Conservation (phyloP, 2,797 vertebrate genomes). For the Tadarida brasiliensis region DNA sequence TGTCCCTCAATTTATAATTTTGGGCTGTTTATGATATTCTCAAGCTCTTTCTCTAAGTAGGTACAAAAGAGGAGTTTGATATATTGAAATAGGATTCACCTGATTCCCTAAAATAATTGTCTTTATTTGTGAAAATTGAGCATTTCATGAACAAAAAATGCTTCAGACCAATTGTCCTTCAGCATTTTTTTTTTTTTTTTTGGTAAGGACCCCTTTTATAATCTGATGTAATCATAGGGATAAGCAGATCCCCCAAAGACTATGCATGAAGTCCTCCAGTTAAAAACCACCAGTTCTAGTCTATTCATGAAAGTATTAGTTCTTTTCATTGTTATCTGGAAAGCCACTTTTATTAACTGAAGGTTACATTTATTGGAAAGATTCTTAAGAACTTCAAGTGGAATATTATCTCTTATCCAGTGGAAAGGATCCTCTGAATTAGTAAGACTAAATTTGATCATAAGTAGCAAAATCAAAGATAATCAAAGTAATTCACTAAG, state of each 20-base stretch:
- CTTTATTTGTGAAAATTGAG: background rate
- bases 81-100: slow-evolving; percentile 4
- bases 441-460: slow-evolving; percentile 9
- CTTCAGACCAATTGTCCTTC: background rate
- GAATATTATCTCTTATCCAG: background rate
- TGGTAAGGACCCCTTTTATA: background rate
- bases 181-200: background rate
- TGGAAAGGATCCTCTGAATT: background rate
- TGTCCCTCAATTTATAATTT: background rate
- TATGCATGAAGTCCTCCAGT: background rate
- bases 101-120: background rate
- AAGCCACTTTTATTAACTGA: background rate
- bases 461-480: slow-evolving; percentile 34
- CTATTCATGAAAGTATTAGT: background rate
- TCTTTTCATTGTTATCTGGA: background rate
- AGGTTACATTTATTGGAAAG: background rate
- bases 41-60: background rate
- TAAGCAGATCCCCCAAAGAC: background rate
- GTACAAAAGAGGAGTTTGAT: background rate
- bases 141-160: slow-evolving; percentile 4
- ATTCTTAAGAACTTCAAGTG: slow-evolving; percentile 23
- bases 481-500: background rate
- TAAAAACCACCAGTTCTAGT: background rate
- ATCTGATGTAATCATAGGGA: background rate
- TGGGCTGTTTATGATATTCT: background rate